phyloP scores from a whole-genome alignment of 2,888 invertebrate species.

The Aphodius granarius region DNA sequence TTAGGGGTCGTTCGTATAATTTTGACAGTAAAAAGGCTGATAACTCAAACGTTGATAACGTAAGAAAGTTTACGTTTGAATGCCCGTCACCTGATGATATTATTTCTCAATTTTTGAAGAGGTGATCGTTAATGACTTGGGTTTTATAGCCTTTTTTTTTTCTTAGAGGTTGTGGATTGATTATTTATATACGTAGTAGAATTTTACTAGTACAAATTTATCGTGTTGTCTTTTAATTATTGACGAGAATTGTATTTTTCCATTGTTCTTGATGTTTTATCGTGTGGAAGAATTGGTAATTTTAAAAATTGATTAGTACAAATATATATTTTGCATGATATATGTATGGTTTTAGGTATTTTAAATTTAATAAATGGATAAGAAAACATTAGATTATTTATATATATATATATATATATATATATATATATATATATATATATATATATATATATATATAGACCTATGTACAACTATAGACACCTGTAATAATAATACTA shows the following conservation, averaged over 20 bases:
- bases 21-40: constrained; percentile 21
- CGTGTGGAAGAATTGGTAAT: neutral
- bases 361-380: neutral
- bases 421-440: too few species aligned
- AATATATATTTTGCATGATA: neutral
- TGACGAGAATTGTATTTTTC: neutral
- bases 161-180: neutral
- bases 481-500: too few species aligned
- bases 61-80: constrained; percentile 58
- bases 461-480: neutral
- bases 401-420: too few species aligned
- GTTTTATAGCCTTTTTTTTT: neutral
- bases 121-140: neutral
- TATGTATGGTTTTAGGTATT: neutral
- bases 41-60: neutral
- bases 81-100: constrained; percentile 64
- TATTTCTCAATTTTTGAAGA: constrained; percentile 40
- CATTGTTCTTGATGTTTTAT: neutral
- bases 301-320: too few species aligned
- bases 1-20: too few species aligned
- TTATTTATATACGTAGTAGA: neutral
- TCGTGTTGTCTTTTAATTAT: neutral
- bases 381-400: neutral
- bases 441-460: too few species aligned
- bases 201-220: constrained; percentile 3